phyloP scores from a whole-genome alignment of 2,888 invertebrate species.

The Cyclophora albipunctata region DNA sequence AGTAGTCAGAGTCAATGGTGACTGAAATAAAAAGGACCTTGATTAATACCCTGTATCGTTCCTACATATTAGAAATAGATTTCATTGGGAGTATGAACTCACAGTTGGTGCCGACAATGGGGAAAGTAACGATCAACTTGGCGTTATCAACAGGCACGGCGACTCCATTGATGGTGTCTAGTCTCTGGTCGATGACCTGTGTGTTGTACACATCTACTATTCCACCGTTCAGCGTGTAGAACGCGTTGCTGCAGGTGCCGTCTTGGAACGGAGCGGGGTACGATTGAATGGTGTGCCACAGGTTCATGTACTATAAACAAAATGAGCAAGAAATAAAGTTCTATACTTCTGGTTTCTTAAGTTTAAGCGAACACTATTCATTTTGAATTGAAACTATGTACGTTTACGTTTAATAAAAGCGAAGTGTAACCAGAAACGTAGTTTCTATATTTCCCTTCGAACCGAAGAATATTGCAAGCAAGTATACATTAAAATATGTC shows the following conservation, averaged over 20 bases:
- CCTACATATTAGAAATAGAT: too few species aligned
- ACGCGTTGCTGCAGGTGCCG: conserved; percentile 48
- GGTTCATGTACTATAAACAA: conserved; percentile 41
- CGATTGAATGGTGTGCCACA: conserved; percentile 53
- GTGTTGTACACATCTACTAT: conserved; percentile 44
- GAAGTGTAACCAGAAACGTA: not conserved
- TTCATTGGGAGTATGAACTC: not conserved
- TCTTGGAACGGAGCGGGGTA: conserved; percentile 52
- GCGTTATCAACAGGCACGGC: conserved; percentile 39
- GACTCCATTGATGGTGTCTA: conserved; percentile 39
- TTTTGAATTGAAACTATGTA: too few species aligned
- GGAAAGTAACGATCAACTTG: conserved; percentile 32
- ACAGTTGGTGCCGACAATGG: not conserved
- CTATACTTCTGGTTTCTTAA: not conserved
- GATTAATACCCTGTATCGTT: not conserved
- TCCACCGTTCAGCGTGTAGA: conserved; percentile 28
- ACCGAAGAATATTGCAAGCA: conserved; percentile 39
- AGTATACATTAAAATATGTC: conserved; percentile 24
- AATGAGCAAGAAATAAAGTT: not conserved
- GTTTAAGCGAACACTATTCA: not conserved
- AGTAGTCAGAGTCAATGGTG: conserved; percentile 54
- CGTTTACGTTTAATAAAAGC: too few species aligned
- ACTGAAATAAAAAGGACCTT: conserved; percentile 30
- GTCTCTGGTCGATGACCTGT: conserved; percentile 41
- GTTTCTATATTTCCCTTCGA: conserved; percentile 27